phyloP scores from a whole-genome alignment of 2,888 invertebrate genomes.

The Mesorhabditis spiculigera region DNA sequence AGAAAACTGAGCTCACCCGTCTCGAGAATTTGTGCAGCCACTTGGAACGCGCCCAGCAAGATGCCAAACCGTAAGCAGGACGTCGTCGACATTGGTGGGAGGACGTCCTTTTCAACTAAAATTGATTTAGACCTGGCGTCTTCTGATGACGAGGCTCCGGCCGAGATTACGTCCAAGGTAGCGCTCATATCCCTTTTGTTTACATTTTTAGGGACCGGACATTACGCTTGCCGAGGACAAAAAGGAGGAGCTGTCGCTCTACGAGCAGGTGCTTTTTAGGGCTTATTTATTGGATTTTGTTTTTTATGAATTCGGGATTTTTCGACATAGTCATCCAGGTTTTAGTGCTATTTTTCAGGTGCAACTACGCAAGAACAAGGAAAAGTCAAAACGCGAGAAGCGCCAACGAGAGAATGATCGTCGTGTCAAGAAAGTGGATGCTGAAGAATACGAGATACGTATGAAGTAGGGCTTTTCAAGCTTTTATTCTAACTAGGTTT shows the following conservation, averaged over 20 bases:
- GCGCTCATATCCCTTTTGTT: no score
- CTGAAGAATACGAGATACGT: neutral
- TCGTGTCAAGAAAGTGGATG: neutral
- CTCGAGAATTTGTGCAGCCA: neutral
- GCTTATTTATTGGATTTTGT: neutral
- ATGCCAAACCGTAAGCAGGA: neutral
- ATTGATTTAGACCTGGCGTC: neutral
- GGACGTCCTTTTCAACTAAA: neutral
- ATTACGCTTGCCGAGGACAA: neutral
- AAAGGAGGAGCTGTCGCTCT: neutral
- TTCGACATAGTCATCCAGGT: neutral
- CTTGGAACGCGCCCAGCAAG: neutral
- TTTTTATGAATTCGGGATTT: neutral
- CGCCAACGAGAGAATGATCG: neutral
- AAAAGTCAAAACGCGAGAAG: constrained; percentile 4
- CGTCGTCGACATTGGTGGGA: neutral
- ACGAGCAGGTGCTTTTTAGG: neutral
- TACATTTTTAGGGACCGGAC: neutral
- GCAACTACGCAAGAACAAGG: neutral
- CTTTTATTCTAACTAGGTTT: neutral
- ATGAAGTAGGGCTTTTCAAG: neutral
- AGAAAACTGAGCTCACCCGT: neutral
- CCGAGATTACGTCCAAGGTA: neutral
- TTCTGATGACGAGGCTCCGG: constrained; percentile 5
- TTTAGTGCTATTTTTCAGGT: neutral